phyloP scores from a whole-genome alignment of 2,797 vertebrate genomes.

The Anas flavirostris region DNA sequence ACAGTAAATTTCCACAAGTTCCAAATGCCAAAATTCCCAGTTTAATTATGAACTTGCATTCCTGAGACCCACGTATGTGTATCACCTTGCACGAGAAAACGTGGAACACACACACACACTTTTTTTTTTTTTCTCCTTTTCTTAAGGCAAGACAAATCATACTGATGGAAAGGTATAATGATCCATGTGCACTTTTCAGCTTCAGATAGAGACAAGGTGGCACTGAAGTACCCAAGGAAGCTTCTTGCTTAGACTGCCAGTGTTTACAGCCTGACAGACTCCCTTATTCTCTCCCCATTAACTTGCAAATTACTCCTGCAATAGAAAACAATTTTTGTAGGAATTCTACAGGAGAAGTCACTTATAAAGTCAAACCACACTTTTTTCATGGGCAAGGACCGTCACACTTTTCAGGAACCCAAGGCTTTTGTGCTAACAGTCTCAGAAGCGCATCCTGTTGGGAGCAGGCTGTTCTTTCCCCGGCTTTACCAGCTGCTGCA shows the following conservation, averaged over 20 bases:
- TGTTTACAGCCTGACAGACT: neutral
- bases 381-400: fast-evolving
- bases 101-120: neutral
- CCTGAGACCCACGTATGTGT: neutral
- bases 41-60: neutral
- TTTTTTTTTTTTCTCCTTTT: too few species aligned
- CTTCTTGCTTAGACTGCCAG: neutral
- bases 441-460: neutral
- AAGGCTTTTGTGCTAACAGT: fast-evolving
- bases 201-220: fast-evolving
- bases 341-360: neutral
- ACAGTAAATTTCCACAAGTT: neutral
- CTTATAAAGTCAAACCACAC: neutral
- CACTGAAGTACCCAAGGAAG: neutral
- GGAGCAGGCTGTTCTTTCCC: neutral
- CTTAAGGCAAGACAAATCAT: neutral
- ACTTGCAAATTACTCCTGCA: neutral
- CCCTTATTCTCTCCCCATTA: neutral
- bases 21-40: neutral
- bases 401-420: neutral
- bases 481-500: neutral
- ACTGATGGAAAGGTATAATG: neutral
- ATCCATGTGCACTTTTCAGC: neutral
- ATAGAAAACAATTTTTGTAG: neutral
- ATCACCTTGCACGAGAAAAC: neutral